Evolutionary conservation across 2,888 invertebrate species (phyloP).

Genomic region (Metellina segmentata): DNA sequence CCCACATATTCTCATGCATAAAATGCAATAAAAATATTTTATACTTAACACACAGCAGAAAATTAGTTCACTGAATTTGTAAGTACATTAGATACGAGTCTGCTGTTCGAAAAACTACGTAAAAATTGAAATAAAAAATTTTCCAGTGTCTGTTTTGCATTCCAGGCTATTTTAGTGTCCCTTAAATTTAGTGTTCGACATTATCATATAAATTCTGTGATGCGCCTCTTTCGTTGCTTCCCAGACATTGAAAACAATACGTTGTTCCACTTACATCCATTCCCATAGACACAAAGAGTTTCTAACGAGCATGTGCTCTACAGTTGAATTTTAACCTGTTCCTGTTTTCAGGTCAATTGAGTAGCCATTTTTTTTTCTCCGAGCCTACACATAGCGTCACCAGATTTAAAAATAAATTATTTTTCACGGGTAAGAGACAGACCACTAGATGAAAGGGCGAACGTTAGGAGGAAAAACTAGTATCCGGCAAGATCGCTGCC

Average conservation of each 20-base stretch:
- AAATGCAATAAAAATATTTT: no score
- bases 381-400: not conserved
- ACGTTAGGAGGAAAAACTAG: not conserved
- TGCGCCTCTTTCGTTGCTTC: not conserved
- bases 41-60: no score
- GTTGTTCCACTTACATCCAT: not conserved
- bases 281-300: not conserved
- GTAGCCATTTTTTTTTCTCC: not conserved
- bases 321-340: not conserved
- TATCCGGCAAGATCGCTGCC: not conserved
- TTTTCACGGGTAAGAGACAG: not conserved
- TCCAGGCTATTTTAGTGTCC: no score
- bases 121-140: no score
- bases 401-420: not conserved
- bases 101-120: no score
- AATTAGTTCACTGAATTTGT: no score
- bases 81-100: no score
- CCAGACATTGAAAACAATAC: not conserved
- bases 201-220: no score
- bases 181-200: no score
- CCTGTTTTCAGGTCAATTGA: not conserved
- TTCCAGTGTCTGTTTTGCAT: no score
- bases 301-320: not conserved
- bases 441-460: not conserved
- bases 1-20: no score